These are phyloP conservation scores for Aurelia aurita complex sp. Pacific DNA, from an alignment of 30 jellyfish, hydroid and myxozoan species.

Conservation along the genomic window DNA sequence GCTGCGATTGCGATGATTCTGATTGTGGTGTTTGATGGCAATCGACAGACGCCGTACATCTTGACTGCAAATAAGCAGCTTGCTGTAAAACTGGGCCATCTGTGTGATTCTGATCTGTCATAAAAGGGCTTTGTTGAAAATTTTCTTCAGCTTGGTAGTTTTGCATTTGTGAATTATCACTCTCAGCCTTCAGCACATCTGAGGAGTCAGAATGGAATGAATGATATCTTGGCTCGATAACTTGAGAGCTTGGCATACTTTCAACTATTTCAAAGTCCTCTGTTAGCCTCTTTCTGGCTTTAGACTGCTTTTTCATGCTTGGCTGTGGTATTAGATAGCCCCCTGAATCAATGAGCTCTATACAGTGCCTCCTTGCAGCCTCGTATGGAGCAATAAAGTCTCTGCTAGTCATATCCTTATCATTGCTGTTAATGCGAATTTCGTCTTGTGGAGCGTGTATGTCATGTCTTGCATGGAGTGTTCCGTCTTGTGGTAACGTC, in stretches of 20 bases:
- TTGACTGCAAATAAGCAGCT: not conserved
- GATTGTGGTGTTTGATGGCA: not conserved
- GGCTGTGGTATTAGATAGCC: constrained; percentile 33
- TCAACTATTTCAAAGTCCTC: constrained; percentile 32
- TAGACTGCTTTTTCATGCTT: not conserved
- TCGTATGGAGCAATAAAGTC: not conserved
- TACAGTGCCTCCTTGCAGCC: constrained; percentile 21
- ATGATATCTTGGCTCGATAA: not conserved
- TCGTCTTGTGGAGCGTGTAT: not conserved
- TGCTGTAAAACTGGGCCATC: not conserved
- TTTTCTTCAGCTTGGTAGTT: not conserved
- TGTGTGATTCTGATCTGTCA: not conserved
- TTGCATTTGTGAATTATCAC: not conserved
- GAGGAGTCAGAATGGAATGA: not conserved
- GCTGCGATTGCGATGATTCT: not conserved
- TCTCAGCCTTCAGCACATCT: not conserved
- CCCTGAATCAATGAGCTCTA: constrained; percentile 18
- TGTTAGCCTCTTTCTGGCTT: constrained; percentile 14
- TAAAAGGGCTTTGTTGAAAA: not conserved
- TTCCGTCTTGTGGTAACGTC: not conserved
- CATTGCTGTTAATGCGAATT: not conserved
- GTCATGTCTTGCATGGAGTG: not conserved
- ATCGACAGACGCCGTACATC: not conserved
- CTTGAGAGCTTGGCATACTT: constrained; percentile 31
- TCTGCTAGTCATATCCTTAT: not conserved